A percentile compares a stretch with the other conserved stretches of the same genome.
These are phyloP conservation scores for Sebastes schlegelii DNA, from an alignment of 2,113 vertebrate species.

Conservation along the genomic window DNA sequence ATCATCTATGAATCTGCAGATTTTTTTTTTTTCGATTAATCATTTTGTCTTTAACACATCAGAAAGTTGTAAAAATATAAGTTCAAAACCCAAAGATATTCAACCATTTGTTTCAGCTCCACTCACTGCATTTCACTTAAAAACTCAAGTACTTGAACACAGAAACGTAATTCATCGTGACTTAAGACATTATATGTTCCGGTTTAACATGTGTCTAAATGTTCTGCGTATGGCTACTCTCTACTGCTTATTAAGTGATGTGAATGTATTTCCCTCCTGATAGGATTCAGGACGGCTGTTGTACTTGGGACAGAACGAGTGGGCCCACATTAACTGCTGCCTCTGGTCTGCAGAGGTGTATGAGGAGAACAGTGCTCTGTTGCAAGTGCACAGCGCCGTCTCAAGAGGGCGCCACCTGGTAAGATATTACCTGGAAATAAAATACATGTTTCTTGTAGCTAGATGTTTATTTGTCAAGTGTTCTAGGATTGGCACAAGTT, in stretches of 20 bases:
- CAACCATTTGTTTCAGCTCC: neutral
- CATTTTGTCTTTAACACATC: neutral
- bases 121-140: neutral
- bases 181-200: neutral
- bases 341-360: slow-evolving; percentile 95
- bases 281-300: slow-evolving; percentile 91
- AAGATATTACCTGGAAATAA: neutral
- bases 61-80: neutral
- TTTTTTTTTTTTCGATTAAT: neutral
- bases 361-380: slow-evolving; percentile 88
- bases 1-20: neutral
- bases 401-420: slow-evolving; percentile 92
- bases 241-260: neutral
- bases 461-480: neutral
- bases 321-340: slow-evolving; percentile 94
- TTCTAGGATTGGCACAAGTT: neutral
- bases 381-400: slow-evolving; percentile 91
- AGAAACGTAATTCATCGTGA: neutral
- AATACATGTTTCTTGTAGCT: neutral
- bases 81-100: neutral
- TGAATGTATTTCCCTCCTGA: neutral
- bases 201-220: neutral
- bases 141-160: neutral
- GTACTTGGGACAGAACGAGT: slow-evolving; percentile 93
- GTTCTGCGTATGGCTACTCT: neutral